phyloP scores from a whole-genome alignment of 2,888 invertebrate species.

The Lithophane semibrunnea region DNA sequence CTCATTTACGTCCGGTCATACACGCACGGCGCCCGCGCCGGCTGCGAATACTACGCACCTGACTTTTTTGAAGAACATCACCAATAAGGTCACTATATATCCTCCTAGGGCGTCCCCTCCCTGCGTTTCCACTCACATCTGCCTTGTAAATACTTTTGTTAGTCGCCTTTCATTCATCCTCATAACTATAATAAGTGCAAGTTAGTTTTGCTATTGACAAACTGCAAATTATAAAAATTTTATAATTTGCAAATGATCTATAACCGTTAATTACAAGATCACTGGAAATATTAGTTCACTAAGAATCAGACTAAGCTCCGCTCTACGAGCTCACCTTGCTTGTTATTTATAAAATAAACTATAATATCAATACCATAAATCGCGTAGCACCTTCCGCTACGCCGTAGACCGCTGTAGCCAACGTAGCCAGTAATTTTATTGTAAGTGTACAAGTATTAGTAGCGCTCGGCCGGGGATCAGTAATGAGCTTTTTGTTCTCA shows the following conservation, averaged over 20 bases:
- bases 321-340: constrained; percentile 18
- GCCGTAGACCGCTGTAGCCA: constrained; percentile 38
- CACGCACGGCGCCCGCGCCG: too few species aligned
- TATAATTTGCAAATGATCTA: too few species aligned
- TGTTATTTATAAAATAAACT: constrained; percentile 34
- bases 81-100: too few species aligned
- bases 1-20: too few species aligned
- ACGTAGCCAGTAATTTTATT: constrained; percentile 51
- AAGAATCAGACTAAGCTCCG: constrained; percentile 1
- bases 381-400: constrained; percentile 46
- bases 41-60: too few species aligned
- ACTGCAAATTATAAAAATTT: too few species aligned
- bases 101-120: too few species aligned
- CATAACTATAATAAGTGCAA: not conserved
- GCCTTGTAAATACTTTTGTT: too few species aligned
- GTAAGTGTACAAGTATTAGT: constrained; percentile 55
- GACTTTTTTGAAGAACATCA: too few species aligned
- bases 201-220: not conserved
- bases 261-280: not conserved
- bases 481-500: constrained; percentile 63
- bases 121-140: too few species aligned
- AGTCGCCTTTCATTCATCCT: too few species aligned
- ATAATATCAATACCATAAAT: constrained; percentile 52
- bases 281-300: constrained; percentile 12
- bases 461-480: constrained; percentile 45